Conservation (phyloP, 2,888 invertebrate genomes). For the Athetis lepigone region DNA sequence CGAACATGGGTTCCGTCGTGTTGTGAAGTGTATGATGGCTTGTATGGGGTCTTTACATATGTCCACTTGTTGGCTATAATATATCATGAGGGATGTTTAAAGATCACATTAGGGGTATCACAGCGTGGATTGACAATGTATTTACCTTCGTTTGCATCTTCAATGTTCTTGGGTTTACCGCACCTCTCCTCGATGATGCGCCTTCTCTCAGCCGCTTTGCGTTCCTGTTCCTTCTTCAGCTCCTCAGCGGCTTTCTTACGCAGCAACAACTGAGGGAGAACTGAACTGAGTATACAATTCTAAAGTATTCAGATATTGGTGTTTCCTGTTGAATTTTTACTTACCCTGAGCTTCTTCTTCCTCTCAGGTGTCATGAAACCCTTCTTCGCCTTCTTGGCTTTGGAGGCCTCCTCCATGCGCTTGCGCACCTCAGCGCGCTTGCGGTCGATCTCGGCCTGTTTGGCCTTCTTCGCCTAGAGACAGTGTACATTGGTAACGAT, state of each 20-base stretch:
- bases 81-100: slow-evolving; percentile 39
- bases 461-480: slow-evolving; percentile 98
- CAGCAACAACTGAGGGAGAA: slow-evolving; percentile 95
- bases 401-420: slow-evolving; percentile 99
- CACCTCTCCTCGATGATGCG: slow-evolving; percentile 99
- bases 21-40: slow-evolving; percentile 74
- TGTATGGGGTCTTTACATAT: slow-evolving; percentile 53
- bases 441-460: slow-evolving; percentile 99
- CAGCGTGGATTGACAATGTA: slow-evolving; percentile 38
- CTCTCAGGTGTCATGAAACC: slow-evolving; percentile 99
- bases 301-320: background rate
- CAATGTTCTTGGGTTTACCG: slow-evolving; percentile 97
- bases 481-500: slow-evolving; percentile 73
- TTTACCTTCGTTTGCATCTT: slow-evolving; percentile 98
- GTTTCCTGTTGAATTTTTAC: slow-evolving; percentile 72
- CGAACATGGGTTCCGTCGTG: slow-evolving; percentile 60
- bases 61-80: slow-evolving; percentile 48
- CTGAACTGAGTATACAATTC: slow-evolving; percentile 19
- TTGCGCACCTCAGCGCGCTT: slow-evolving; percentile 99
- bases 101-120: slow-evolving; percentile 35
- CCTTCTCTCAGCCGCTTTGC: slow-evolving; percentile 99
- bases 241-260: slow-evolving; percentile 99
- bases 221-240: slow-evolving; percentile 99
- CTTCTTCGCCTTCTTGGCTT: slow-evolving; percentile 99
- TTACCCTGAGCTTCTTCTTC: slow-evolving; percentile 99